Percentiles rank a stretch among this genome's conserved stretches.
Conservation (phyloP, 2,797 vertebrate genomes). For the Tamandua tetradactyla region DNA sequence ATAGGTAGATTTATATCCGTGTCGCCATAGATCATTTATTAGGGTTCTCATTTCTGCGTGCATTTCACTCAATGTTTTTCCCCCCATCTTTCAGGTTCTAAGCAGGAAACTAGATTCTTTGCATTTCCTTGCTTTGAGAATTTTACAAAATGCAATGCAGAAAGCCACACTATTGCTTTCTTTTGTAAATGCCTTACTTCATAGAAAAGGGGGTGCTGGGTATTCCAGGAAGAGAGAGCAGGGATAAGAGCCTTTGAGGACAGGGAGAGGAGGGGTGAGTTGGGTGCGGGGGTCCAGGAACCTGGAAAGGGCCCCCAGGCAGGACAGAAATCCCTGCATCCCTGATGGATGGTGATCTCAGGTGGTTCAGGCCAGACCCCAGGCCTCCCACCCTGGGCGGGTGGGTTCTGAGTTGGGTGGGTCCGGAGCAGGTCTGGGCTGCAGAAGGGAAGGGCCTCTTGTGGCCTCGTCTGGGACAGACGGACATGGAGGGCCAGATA, state of each 20-base stretch:
- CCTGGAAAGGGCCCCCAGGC: no score
- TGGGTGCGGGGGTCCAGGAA: background rate
- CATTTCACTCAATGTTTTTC: background rate
- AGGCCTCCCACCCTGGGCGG: no score
- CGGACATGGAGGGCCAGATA: background rate
- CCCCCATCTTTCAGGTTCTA: background rate
- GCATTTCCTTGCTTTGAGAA: background rate
- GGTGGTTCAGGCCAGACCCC: background rate
- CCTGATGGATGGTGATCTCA: background rate
- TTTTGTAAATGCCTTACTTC: background rate
- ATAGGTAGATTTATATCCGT: no score
- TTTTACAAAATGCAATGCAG: background rate
- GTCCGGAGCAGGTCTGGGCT: background rate
- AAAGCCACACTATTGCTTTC: background rate
- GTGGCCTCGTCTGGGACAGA: background rate
- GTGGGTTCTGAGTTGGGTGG: background rate
- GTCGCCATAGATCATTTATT: background rate
- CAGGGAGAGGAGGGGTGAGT: background rate
- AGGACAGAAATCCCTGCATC: background rate
- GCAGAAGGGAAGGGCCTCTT: background rate
- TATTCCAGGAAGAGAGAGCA: background rate
- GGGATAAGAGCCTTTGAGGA: background rate
- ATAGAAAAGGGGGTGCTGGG: background rate
- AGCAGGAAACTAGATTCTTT: background rate
- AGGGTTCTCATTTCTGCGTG: background rate